phyloP scores from a whole-genome alignment of 2,797 vertebrate genomes.

The Trematomus bernacchii region DNA sequence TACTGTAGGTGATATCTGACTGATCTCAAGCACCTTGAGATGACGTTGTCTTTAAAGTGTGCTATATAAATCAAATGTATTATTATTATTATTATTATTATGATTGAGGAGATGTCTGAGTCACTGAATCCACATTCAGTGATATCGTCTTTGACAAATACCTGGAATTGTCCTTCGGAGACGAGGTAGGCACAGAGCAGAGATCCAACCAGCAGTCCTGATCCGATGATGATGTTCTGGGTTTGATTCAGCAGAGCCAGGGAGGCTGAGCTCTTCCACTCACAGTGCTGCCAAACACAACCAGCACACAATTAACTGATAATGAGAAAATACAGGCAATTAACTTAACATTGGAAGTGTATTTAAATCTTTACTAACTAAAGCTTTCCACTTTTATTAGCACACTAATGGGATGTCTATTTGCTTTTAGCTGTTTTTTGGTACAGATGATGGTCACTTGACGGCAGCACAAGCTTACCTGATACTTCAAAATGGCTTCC shows the following conservation, averaged over 20 bases:
- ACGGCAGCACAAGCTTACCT: slow-evolving; percentile 76
- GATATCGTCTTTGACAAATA: too few species aligned
- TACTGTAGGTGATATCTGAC: too few species aligned
- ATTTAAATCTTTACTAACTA: background rate
- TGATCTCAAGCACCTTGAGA: too few species aligned
- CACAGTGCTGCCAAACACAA: slow-evolving; percentile 80
- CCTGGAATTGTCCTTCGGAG: slow-evolving; percentile 85
- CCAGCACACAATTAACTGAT: background rate
- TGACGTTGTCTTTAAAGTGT: too few species aligned
- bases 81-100: too few species aligned
- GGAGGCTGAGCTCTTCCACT: slow-evolving; percentile 92
- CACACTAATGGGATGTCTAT: background rate
- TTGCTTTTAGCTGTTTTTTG: background rate
- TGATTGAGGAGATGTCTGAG: too few species aligned
- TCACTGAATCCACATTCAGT: too few species aligned
- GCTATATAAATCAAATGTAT: too few species aligned
- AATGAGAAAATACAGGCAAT: fast-evolving
- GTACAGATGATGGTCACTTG: background rate
- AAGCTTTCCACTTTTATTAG: background rate
- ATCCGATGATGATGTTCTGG: slow-evolving; percentile 92
- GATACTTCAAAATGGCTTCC: slow-evolving; percentile 90
- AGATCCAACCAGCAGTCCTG: slow-evolving; percentile 91
- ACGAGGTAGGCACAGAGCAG: slow-evolving; percentile 92
- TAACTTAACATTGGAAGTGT: background rate
- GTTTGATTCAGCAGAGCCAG: slow-evolving; percentile 92